Evolutionary conservation across 2,888 invertebrate species (phyloP).

Genomic region (Drosophila percnosoma): DNA sequence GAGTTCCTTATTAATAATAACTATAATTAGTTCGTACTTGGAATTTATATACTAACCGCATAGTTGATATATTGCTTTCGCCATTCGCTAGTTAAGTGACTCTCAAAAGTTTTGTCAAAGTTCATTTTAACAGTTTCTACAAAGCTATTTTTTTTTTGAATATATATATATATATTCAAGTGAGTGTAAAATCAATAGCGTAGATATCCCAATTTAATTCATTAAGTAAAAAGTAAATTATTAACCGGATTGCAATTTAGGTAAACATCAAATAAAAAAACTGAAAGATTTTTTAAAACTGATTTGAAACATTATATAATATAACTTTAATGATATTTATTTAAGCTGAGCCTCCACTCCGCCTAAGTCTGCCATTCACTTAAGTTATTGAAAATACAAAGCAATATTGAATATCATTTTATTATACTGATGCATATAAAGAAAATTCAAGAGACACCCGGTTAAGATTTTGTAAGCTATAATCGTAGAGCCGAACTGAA

Average conservation of each 20-base stretch:
- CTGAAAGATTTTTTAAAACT: too few species aligned
- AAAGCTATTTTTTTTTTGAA: background rate
- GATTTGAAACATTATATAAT: too few species aligned
- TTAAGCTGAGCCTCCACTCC: background rate
- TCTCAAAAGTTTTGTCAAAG: conserved; percentile 97
- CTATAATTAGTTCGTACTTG: background rate
- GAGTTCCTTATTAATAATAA: conserved; percentile 86
- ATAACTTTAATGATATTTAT: background rate
- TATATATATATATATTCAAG: background rate
- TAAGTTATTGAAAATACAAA: background rate
- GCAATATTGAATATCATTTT: background rate
- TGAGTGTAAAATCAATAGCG: background rate
- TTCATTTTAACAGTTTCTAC: conserved; percentile 89
- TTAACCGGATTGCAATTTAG: background rate
- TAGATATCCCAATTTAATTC: background rate
- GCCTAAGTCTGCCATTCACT: too few species aligned
- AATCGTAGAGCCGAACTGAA: background rate
- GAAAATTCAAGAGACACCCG: too few species aligned
- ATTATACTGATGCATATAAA: background rate
- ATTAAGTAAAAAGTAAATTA: background rate
- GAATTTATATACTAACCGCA: conserved; percentile 86
- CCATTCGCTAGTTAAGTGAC: conserved; percentile 99
- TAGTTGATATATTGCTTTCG: conserved; percentile 96
- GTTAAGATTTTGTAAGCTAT: too few species aligned
- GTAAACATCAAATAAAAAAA: too few species aligned